phyloP scores from a whole-genome alignment of 2,113 vertebrate genomes.

The Bathybates hornii region DNA sequence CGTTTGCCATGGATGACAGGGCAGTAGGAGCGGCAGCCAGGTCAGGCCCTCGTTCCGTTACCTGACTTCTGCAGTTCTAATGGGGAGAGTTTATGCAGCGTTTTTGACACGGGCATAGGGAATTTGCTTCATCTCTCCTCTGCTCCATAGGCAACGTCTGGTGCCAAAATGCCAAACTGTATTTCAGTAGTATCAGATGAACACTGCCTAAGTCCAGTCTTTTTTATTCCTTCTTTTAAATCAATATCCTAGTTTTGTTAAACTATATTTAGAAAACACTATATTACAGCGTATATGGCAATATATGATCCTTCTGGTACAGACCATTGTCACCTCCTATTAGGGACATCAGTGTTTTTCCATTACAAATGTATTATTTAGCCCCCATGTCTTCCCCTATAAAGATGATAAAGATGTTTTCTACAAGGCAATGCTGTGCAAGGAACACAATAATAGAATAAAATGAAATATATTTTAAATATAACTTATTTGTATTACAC shows the following conservation, averaged over 20 bases:
- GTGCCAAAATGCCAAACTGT: neutral
- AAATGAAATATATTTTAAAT: neutral
- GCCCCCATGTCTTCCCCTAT: neutral
- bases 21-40: neutral
- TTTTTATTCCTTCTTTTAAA: neutral
- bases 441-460: neutral
- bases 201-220: neutral
- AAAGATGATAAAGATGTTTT: neutral
- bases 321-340: neutral
- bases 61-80: conserved; percentile 31
- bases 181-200: neutral
- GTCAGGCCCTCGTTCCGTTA: conserved; percentile 4
- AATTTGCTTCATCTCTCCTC: conserved; percentile 9
- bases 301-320: neutral
- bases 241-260: neutral
- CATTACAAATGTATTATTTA: neutral
- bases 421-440: neutral
- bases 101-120: conserved; percentile 7
- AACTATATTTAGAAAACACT: neutral
- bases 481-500: neutral
- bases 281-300: neutral
- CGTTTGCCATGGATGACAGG: conserved; percentile 19
- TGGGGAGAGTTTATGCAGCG: conserved; percentile 17
- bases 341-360: neutral
- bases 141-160: conserved; percentile 16